Base-by-base conservation (phyloP, 2,888 invertebrate species). In the Sinotaia quadrata region DNA sequence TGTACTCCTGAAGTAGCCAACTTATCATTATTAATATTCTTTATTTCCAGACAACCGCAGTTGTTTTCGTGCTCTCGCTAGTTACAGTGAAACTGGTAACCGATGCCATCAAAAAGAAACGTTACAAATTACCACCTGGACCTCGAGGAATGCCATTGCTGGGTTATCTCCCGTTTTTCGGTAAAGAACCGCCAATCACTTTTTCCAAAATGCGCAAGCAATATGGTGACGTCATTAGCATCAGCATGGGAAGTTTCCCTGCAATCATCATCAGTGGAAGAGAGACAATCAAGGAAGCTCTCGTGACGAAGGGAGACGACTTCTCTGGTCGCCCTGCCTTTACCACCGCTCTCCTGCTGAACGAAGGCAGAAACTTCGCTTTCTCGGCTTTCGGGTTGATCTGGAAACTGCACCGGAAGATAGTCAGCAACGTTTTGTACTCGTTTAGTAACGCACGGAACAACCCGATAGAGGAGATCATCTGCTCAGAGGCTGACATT, bases 91-190 rank as follows among this genome's bases (percentile, higher is more conserved):
- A 54, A 31, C 31, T 54, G 54, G 27, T 54, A 24, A 29, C 2
- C 27, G n/a, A n/a, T n/a, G 18, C 5, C 29, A 4, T 54, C 21
- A 54, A 54, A n/a, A 54, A 57, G 57, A n/a, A 31, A 5, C 57
- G 15, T 15, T 18, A 44, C 62, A 63, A 71, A 10, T 61, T 51
- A 51, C 69, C 73, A 10, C 75, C 75, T 0, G 76, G 75, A 5
- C 77, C 77, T 1, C 65, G 69, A 66, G 73, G 74, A 33, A 58
- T 73, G 27, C 77, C 77, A 10, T 10, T 77, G 12, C 36, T 77
- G 4, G 77, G 77, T 33, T 60, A 77, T 44, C 63, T 77, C 10
- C 73, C 71, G 24, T 59, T 71, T 21, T 47, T 76, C 10, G 69
- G 71, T n/a, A 63, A 66, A 37, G 57, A 66, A 37, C 74, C 76